Conservation (phyloP, 2,888 invertebrate species). For the Sarcophaga rosellei region DNA sequence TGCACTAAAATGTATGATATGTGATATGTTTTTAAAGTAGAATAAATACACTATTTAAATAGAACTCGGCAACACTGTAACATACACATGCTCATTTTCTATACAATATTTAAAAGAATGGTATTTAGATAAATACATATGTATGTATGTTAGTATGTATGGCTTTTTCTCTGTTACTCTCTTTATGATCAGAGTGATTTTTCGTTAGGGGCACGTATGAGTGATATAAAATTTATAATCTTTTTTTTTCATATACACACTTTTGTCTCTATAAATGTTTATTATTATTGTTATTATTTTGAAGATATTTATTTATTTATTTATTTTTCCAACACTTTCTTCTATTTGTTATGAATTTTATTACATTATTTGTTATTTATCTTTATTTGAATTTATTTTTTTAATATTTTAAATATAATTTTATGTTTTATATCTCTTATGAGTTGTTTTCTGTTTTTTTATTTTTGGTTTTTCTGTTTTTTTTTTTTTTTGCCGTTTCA, state of each 20-base stretch:
- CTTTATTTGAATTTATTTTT: constrained; percentile 27
- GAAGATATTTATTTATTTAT: constrained; percentile 8
- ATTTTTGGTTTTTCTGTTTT: neutral
- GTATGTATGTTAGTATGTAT: no score
- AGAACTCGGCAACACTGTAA: no score
- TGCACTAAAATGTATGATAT: no score
- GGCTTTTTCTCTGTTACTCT: neutral
- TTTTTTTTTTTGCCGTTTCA: constrained; percentile 10
- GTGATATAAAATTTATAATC: constrained; percentile 57
- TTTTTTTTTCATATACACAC: constrained; percentile 41
- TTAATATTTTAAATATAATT: constrained; percentile 14
- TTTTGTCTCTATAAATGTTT: constrained; percentile 27
- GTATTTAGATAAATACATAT: no score
- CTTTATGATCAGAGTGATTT: constrained; percentile 27
- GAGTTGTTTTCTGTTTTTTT: neutral
- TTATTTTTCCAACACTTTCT: neutral
- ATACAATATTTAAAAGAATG: no score
- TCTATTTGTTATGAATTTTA: constrained; percentile 2
- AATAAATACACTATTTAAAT: no score
- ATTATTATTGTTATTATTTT: constrained; percentile 1
- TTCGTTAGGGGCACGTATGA: constrained; percentile 61
- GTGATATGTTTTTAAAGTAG: no score
- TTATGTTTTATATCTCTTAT: constrained; percentile 17
- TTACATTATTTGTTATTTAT: constrained; percentile 26
- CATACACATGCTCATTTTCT: no score